phyloP scores from a whole-genome alignment of 2,113 vertebrate genomes.

The Amazona guildingii region DNA sequence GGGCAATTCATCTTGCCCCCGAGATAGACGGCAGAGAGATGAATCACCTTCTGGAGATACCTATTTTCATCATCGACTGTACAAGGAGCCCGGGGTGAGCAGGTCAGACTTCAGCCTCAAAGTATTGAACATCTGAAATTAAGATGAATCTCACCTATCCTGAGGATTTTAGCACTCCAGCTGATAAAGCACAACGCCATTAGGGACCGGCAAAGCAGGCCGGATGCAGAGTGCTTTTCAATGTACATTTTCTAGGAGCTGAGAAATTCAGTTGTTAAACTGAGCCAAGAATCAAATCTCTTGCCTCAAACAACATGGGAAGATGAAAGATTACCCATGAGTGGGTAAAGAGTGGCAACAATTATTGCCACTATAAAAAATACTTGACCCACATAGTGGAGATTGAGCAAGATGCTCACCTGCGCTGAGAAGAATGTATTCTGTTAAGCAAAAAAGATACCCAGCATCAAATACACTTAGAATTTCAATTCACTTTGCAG shows the following conservation, averaged over 20 bases:
- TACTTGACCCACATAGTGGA: background rate
- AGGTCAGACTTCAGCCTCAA: background rate
- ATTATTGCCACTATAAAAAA: background rate
- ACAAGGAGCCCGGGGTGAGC: background rate
- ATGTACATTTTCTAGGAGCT: background rate
- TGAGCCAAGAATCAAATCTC: background rate
- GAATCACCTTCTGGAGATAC: slow-evolving; percentile 19
- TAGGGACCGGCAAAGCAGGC: background rate
- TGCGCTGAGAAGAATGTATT: background rate
- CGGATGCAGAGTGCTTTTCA: background rate
- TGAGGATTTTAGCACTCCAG: background rate
- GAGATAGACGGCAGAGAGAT: background rate
- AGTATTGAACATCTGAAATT: background rate
- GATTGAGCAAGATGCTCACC: background rate
- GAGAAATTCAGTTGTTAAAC: background rate
- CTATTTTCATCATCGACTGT: background rate
- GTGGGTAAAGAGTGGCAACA: background rate
- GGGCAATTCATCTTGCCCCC: slow-evolving; percentile 2
- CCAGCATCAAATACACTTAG: background rate
- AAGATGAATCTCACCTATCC: slow-evolving; percentile 23
- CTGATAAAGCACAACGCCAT: background rate
- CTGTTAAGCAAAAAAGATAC: background rate
- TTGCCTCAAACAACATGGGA: background rate
- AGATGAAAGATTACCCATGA: background rate
- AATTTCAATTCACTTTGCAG: background rate